Conservation (phyloP, 2,888 invertebrate genomes). For the Rotaria socialis region DNA sequence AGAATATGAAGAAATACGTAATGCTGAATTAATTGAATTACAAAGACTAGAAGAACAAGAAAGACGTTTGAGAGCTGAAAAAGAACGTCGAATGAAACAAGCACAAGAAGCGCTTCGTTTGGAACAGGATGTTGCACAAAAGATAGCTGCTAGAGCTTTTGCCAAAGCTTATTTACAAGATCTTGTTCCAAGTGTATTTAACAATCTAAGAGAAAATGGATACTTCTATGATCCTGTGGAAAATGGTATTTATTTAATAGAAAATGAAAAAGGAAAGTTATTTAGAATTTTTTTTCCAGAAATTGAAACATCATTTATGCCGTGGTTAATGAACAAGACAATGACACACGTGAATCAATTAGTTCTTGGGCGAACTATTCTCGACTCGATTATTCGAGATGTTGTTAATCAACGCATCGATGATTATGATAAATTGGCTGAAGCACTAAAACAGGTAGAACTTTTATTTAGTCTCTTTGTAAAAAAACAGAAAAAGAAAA, state of each 20-base stretch:
- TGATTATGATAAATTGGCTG: conserved; percentile 51
- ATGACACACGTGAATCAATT: conserved; percentile 74
- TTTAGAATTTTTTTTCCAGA: conserved; percentile 51
- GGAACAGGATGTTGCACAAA: conserved; percentile 73
- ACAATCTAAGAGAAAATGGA: conserved; percentile 73
- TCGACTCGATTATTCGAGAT: conserved; percentile 66
- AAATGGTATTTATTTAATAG: conserved; percentile 48
- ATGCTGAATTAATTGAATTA: conserved; percentile 76
- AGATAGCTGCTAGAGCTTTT: conserved; percentile 75
- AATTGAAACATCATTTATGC: conserved; percentile 71
- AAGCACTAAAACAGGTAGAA: conserved; percentile 29
- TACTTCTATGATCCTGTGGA: conserved; percentile 67
- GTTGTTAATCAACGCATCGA: conserved; percentile 53
- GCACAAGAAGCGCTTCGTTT: conserved; percentile 67
- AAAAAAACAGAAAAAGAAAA: too few relatives aligned
- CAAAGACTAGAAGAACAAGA: conserved; percentile 77
- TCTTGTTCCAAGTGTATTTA: conserved; percentile 76
- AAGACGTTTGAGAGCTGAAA: conserved; percentile 60
- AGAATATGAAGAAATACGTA: conserved; percentile 69
- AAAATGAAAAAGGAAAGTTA: too few relatives aligned
- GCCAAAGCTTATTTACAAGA: conserved; percentile 81
- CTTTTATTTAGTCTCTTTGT: too few relatives aligned
- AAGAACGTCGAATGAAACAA: conserved; percentile 70
- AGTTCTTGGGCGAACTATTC: conserved; percentile 74
- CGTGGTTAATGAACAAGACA: conserved; percentile 79